phyloP scores from a whole-genome alignment of 2,888 invertebrate genomes.

The Antheraea yamamai region DNA sequence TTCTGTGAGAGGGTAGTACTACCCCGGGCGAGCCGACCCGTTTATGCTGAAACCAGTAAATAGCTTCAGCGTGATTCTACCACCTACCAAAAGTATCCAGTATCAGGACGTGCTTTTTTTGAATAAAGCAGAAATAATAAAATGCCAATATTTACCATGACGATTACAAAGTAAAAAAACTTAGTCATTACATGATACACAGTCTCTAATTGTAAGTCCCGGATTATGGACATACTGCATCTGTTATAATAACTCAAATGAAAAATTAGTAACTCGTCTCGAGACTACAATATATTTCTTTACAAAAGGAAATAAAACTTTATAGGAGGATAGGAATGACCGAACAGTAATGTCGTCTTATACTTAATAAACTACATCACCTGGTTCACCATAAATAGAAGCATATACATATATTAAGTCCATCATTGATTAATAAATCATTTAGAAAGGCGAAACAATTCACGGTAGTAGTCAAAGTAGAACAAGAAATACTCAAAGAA shows the following conservation, averaged over 20 bases:
- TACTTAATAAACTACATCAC: background rate
- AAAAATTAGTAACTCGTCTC: background rate
- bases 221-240: background rate
- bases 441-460: too few species aligned
- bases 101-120: background rate
- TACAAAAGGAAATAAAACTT: background rate
- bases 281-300: background rate
- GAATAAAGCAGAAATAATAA: background rate
- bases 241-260: background rate
- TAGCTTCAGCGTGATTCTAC: too few species aligned
- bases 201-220: too few species aligned
- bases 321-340: background rate
- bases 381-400: background rate
- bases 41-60: too few species aligned
- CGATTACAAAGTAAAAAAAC: too few species aligned
- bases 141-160: background rate
- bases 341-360: background rate
- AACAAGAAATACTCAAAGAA: background rate
- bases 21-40: too few species aligned
- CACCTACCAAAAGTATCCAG: too few species aligned
- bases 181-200: too few species aligned
- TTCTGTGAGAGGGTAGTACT: too few species aligned
- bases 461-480: too few species aligned
- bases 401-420: too few species aligned
- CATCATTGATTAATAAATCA: too few species aligned